phyloP scores from a whole-genome alignment of 2,797 vertebrate species.

The Gastrophryne carolinensis region DNA sequence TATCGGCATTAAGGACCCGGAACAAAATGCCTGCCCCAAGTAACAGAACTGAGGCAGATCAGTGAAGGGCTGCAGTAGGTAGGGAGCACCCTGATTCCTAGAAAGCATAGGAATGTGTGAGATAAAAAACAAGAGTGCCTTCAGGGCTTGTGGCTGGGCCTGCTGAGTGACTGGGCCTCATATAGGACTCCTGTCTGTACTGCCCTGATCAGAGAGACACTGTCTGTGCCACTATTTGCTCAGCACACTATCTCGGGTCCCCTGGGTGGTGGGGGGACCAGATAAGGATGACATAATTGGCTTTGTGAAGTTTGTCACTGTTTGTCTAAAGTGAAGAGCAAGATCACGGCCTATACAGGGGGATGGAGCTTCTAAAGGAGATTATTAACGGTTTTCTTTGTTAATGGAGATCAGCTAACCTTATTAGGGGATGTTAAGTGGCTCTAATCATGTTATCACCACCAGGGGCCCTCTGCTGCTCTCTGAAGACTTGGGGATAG shows the following conservation, averaged over 20 bases:
- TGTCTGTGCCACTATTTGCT: background rate
- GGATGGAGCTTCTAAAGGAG: slow-evolving; percentile 9
- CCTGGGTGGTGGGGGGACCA: background rate
- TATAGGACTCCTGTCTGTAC: too few species aligned
- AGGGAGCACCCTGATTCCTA: too few species aligned
- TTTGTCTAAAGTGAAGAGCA: background rate
- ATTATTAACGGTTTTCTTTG: slow-evolving; percentile 8
- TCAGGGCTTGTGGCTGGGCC: too few species aligned
- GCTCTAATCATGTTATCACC: slow-evolving; percentile 7
- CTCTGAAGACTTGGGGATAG: background rate
- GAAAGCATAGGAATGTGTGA: too few species aligned
- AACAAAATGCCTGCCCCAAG: too few species aligned
- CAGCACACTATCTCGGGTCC: background rate
- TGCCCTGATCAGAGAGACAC: too few species aligned
- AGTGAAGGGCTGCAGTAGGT: too few species aligned
- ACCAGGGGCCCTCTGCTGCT: background rate
- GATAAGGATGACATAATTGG: background rate
- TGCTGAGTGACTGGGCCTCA: too few species aligned
- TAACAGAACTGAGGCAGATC: too few species aligned
- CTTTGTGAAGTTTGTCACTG: background rate
- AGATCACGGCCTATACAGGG: background rate
- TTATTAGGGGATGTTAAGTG: background rate
- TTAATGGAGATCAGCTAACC: background rate
- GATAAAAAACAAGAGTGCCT: too few species aligned
- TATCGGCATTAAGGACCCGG: too few species aligned